A percentile compares a stretch with the other conserved stretches of the same genome.
These are phyloP conservation scores for Crotalus helleri DNA, from an alignment of 2,113 vertebrate species.

Conservation along the genomic window DNA sequence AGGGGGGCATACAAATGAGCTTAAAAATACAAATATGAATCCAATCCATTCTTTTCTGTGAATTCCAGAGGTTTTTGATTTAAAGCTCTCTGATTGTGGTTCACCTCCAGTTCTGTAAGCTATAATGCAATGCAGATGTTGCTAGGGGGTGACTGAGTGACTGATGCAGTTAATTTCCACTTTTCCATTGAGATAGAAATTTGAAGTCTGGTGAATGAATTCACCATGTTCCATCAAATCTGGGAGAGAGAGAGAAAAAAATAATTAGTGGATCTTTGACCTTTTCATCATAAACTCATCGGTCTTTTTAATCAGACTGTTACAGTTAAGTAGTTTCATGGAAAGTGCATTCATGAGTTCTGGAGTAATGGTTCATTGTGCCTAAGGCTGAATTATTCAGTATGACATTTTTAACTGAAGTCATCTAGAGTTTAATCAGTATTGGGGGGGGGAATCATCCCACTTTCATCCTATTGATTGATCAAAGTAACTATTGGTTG, in stretches of 20 bases:
- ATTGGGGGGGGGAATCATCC: neutral
- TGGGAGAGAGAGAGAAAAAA: neutral
- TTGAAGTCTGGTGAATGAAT: conserved; percentile 24
- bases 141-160: neutral
- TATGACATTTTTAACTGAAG: conserved; percentile 30
- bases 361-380: conserved; percentile 9
- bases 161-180: conserved; percentile 18
- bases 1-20: neutral
- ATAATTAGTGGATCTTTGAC: neutral
- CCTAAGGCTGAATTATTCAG: neutral
- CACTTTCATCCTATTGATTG: conserved; percentile 8
- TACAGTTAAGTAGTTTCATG: neutral
- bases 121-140: neutral
- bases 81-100: conserved; percentile 39
- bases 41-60: conserved; percentile 33
- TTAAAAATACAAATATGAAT: conserved; percentile 30
- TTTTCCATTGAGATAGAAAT: neutral
- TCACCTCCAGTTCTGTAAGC: neutral
- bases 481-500: neutral
- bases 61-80: conserved; percentile 30
- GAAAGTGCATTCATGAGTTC: neutral
- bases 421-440: conserved; percentile 12
- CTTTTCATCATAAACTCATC: neutral
- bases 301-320: conserved; percentile 3
- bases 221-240: conserved; percentile 7